Base-by-base conservation (phyloP, 2,888 invertebrate genomes). In the Ophion obscuratus region DNA sequence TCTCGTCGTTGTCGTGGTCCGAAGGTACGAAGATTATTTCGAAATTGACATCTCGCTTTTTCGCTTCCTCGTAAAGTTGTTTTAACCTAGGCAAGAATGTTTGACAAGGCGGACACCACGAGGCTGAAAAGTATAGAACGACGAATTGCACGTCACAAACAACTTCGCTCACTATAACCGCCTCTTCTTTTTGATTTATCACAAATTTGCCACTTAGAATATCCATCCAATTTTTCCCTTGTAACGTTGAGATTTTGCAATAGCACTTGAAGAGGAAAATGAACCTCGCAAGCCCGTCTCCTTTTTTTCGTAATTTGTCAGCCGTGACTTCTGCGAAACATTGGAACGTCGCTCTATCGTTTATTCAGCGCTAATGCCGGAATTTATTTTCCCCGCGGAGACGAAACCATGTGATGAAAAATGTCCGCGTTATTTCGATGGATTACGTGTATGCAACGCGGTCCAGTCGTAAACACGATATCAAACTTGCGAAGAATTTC, bases 61-160 rank as follows among this genome's bases (percentile, higher is more conserved):
- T 74, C 7, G 88, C 87, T 7, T 87, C 66, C 27, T 88, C 87
- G 83, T 88, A 85, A 17, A 87, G 36, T 9, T 64, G 27, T 68
- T 85, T 90, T 20, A 91, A 24, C 24, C 66, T 79, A 20, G 90
- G 88, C 62, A 90, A 70, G 75, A 91, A 89, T 11, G 76, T 89
- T 76, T 88, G 88, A 77, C 90, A 90, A 0, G 90, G 89, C n/a
- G 89, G 89, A 76, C 87, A 89, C 91, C 90, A 91, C 6, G 90
- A 89, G 57, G 90, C 90, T 27, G 90, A 90, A 64, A 90, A 90
- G 85, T 90, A 91, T 27, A 90, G 79, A 68, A 83, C 84, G 14
- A 91, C 73, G 78, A 86, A 90, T n/a, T 88, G 84, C 36, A 81
- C 75, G 7, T 88, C 86, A 9, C 87, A 83, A 10, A 90, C 84